These are phyloP conservation scores for Podiceps cristatus DNA, from an alignment of 2,113 vertebrate species.

Conservation along the genomic window DNA sequence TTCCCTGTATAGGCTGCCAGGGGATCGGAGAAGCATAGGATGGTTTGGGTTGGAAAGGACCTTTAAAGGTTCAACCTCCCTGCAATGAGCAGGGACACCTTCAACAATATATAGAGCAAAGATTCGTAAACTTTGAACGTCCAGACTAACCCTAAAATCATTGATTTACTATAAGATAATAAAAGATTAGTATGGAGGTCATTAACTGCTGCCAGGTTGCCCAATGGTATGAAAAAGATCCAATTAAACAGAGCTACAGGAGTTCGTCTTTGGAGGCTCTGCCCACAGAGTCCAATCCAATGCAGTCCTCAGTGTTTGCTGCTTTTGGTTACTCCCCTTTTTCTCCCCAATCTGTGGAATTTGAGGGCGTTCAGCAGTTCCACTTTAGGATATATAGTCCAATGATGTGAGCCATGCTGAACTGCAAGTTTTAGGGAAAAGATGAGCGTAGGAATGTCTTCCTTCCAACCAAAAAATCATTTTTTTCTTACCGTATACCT, in stretches of 20 bases:
- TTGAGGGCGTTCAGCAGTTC: background rate
- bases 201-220: background rate
- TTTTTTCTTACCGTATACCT: background rate
- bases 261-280: background rate
- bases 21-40: background rate
- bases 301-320: background rate
- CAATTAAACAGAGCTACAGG: background rate
- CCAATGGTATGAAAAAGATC: background rate
- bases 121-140: accelerated
- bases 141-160: background rate
- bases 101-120: background rate
- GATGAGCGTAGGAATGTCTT: background rate
- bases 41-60: too few relatives aligned
- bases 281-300: too few relatives aligned
- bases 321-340: background rate
- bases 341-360: background rate
- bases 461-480: background rate
- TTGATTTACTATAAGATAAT: background rate
- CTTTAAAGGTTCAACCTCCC: too few relatives aligned
- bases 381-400: accelerated
- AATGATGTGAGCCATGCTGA: background rate
- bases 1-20: background rate
- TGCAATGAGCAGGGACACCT: too few relatives aligned
- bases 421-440: background rate
- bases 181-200: background rate